Base-by-base conservation (phyloP, 2,888 invertebrate genomes). In the Coecobrya sp. region DNA sequence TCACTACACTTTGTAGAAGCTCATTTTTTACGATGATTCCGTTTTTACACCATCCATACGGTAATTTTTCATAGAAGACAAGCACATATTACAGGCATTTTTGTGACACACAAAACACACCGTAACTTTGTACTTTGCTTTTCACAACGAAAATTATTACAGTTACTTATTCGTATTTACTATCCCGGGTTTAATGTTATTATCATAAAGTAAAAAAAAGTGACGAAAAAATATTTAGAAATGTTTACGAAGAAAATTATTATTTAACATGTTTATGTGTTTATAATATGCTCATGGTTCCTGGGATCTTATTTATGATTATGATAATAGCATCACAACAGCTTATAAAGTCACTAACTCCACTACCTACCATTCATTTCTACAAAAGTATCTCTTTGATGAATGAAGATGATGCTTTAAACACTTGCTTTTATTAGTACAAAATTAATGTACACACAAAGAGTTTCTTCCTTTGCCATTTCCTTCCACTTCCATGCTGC, bases 131-230 rank as follows among this genome's bases (percentile, higher is more conserved):
- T 11, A 10, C 13, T 27, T 79, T 22, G 19, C 27, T 30, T 2
- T 84, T 42, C n/a, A 22, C 42, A 59, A 36, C 36, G 3, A 65
- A 65, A 86, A 30, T 70, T 49, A 70, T n/a, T 86, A 86, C 86
- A 86, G 86, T 86, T 86, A 86, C 62, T 55, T 55, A 16, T 25
- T 65, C 62, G 10, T 55, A 16, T 25, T 65, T 25, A 7, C 10
- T 30, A 68, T 1, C 13, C 68, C 10, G 16, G 68, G 68, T 68
- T 68, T 68, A 68, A 30, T 30, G 68, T 4, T 68, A 30, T 30
- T 30, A 62, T 68, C n/a, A 4, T 30, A 68, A 30, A 68, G 68
- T 55, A 22, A 36, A 45, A 16, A 25, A 59, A 36, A 42, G 62
- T 65, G 84, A 68, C 36, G 70, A 73, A n/a, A 49, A 70, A n/a